These are phyloP conservation scores for Atta cephalotes DNA, from an alignment of 1,140 invertebrate genomes.

Conservation along the genomic window DNA sequence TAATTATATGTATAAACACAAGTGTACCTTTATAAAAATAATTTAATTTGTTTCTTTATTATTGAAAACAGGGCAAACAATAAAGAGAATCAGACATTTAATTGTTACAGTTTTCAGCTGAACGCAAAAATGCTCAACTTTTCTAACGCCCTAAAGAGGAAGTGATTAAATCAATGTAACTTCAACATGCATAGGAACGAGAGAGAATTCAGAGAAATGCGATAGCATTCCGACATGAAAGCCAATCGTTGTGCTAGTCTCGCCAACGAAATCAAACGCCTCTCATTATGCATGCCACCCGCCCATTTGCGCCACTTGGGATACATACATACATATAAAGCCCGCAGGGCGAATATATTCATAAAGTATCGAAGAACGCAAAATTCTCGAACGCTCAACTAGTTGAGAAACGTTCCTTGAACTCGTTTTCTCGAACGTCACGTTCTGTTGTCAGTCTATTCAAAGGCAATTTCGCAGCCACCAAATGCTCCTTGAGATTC, in stretches of 20 bases:
- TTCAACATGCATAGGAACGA: conserved; percentile 2
- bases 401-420: conserved; percentile 21
- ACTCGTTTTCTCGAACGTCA: conserved; percentile 37
- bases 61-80: not conserved
- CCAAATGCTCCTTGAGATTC: conserved; percentile 8
- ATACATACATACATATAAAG: conserved; percentile 18
- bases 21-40: not conserved
- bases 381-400: conserved; percentile 18
- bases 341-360: conserved; percentile 37
- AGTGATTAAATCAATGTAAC: conserved; percentile 8
- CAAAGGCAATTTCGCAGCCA: conserved; percentile 26
- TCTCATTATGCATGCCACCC: conserved; percentile 54
- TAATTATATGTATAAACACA: not conserved
- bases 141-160: conserved; percentile 2
- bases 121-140: not conserved
- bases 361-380: conserved; percentile 37
- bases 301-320: conserved; percentile 8
- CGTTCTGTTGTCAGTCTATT: conserved; percentile 35
- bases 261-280: conserved; percentile 42
- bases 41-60: not conserved
- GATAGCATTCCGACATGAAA: conserved; percentile 41
- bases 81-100: not conserved
- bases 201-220: not conserved
- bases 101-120: not conserved
- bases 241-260: conserved; percentile 22